Evolutionary conservation across 1,140 invertebrate species (phyloP).

Genomic region (Musca vetustissima): DNA sequence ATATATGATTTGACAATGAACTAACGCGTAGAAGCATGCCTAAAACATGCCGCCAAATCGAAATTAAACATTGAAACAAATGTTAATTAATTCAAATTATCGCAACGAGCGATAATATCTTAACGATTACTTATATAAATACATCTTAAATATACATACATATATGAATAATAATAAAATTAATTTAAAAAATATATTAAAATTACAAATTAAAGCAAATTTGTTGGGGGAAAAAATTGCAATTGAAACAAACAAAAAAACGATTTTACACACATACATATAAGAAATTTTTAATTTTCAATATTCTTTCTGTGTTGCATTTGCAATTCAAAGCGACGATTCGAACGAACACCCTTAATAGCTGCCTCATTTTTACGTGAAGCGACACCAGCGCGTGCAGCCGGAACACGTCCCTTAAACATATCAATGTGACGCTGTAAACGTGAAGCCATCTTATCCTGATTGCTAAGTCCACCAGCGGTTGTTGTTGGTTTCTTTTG

Average conservation of each 20-base stretch:
- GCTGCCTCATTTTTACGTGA: constrained; percentile 53
- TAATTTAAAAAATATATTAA: too few species aligned
- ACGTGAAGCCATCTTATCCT: constrained; percentile 32
- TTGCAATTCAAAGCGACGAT: constrained; percentile 67
- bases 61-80: too few species aligned
- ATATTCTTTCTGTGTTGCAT: constrained; percentile 59
- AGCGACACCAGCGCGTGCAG: constrained; percentile 24
- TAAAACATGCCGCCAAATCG: too few species aligned
- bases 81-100: too few species aligned
- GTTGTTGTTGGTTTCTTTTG: not conserved
- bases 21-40: too few species aligned
- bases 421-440: constrained; percentile 45
- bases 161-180: too few species aligned
- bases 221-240: not conserved
- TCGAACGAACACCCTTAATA: constrained; percentile 64
- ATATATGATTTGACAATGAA: too few species aligned
- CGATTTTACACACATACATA: not conserved
- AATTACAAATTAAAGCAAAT: too few species aligned
- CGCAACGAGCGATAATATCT: too few species aligned
- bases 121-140: too few species aligned
- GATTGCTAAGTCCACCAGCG: not conserved
- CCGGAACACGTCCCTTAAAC: constrained; percentile 38
- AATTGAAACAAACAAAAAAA: not conserved
- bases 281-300: constrained; percentile 30
- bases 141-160: too few species aligned